Evolutionary conservation across 2,113 vertebrate genomes (phyloP), one percentile per base, ranked within the genome.

Genomic region (Pterophyllum scalare): DNA sequence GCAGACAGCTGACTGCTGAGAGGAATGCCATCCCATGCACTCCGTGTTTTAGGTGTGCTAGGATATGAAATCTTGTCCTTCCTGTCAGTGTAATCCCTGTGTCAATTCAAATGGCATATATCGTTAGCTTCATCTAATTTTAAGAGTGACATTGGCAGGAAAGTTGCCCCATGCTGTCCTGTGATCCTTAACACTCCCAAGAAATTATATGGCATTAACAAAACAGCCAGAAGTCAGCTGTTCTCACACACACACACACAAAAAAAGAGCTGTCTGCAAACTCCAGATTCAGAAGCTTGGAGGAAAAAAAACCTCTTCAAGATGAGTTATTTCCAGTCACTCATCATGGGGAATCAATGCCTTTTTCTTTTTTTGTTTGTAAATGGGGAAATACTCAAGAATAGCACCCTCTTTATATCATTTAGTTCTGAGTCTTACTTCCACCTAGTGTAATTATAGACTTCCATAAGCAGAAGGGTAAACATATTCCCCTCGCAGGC

Each of bases 1-100:
- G 79, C 83, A 89, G 82, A 89, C 92, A 94, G 92, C 88, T 92
- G 91, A 43, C 75, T 40, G 62, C 82, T 78, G 31, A 40, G 20
- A 57, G 1, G 49, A 35, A 52, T 31, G 2, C 56, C 65, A 3
- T 83, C 62, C 5, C 28, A 76, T 24, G 62, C 72, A 79, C 83
- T 90, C 64, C 72, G 28, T 12, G 11, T 59, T 74, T 60, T 38
- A 9, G 72, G 62, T 52, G 43, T 52, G 26, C 43, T 15, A 31
- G 13, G 43, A n/a, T 13, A 52, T 72, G 24, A 72, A 49, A 70
- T 70, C 43, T 24, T 24, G 62, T 70, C 43, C 10, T 70, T 22
- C 65, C 6, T 13, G 43, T 70, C 24, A 31, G 7, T 70, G 43
- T 12, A 31, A 72, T 0, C 26, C 17, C 24, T 52, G 10, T 67